Conservation (phyloP, 2,797 vertebrate species). For the Botia almorhae region DNA sequence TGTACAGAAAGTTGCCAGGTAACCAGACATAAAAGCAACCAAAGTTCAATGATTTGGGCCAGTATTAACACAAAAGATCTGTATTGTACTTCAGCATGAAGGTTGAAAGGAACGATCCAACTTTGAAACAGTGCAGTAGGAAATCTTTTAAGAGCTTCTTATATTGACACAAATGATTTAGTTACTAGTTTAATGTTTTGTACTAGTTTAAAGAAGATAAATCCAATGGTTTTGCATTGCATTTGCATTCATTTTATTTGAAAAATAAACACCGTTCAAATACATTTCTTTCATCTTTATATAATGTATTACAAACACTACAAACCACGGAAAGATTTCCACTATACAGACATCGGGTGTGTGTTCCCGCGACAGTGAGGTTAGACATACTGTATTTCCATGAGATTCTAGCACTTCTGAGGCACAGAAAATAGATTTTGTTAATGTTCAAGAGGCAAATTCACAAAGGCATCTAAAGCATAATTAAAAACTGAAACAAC, state of each 20-base stretch:
- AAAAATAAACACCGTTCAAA: slow-evolving; percentile 29
- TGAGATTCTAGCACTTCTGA: background rate
- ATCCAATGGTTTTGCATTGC: background rate
- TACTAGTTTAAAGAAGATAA: background rate
- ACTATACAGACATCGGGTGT: background rate
- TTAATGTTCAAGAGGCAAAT: background rate
- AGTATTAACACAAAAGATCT: slow-evolving; percentile 16
- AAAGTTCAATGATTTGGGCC: background rate
- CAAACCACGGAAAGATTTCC: slow-evolving; percentile 12
- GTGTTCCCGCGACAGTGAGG: background rate
- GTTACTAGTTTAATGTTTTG: background rate
- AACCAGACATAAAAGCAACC: slow-evolving; percentile 57
- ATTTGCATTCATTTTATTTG: slow-evolving; percentile 17
- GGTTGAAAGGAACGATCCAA: background rate
- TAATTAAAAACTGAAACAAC: background rate
- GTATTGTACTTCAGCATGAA: background rate
- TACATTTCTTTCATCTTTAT: background rate
- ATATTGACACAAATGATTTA: background rate
- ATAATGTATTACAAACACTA: slow-evolving; percentile 19
- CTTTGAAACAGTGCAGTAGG: background rate
- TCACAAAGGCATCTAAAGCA: slow-evolving; percentile 1
- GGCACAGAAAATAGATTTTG: slow-evolving; percentile 19
- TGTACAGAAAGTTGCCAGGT: slow-evolving; percentile 43
- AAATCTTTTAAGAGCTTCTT: background rate
- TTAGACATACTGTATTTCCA: background rate